These are phyloP conservation scores for Marmota monax DNA, from an alignment of 2,113 vertebrate genomes.

Conservation along the genomic window DNA sequence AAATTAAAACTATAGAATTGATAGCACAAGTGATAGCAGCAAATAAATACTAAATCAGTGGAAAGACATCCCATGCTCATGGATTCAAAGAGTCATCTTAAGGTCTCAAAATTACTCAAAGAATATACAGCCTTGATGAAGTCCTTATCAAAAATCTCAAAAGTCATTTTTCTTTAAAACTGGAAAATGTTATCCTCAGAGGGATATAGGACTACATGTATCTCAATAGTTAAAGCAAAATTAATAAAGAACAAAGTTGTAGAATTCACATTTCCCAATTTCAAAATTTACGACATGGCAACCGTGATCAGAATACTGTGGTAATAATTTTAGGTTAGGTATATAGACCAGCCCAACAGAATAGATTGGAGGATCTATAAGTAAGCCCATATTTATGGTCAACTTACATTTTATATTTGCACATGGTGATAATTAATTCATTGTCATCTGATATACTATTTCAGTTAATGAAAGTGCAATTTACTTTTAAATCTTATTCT, in stretches of 20 bases:
- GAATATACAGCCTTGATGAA: not conserved
- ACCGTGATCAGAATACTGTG: not conserved
- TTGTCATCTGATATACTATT: too few relatives aligned
- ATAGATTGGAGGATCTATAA: not conserved
- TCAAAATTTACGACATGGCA: not conserved
- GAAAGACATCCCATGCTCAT: not conserved
- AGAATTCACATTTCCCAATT: not conserved
- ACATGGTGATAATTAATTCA: too few relatives aligned
- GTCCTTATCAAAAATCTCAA: not conserved
- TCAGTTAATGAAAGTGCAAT: too few relatives aligned
- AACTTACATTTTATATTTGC: not conserved
- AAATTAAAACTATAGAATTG: not conserved
- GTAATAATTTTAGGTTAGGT: not conserved
- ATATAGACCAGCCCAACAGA: not conserved
- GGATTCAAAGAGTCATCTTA: not conserved
- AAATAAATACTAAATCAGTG: not conserved
- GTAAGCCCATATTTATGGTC: not conserved
- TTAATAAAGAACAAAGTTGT: not conserved
- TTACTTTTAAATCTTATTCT: too few relatives aligned
- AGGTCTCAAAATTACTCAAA: not conserved
- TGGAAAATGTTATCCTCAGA: not conserved
- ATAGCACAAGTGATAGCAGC: not conserved
- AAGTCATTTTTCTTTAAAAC: not conserved
- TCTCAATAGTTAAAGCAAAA: not conserved
- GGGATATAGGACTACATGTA: not conserved